Percentiles rank a stretch among this genome's conserved stretches.
These are phyloP conservation scores for Leuciscus idus DNA, from an alignment of 2,113 vertebrate species.

Conservation along the genomic window DNA sequence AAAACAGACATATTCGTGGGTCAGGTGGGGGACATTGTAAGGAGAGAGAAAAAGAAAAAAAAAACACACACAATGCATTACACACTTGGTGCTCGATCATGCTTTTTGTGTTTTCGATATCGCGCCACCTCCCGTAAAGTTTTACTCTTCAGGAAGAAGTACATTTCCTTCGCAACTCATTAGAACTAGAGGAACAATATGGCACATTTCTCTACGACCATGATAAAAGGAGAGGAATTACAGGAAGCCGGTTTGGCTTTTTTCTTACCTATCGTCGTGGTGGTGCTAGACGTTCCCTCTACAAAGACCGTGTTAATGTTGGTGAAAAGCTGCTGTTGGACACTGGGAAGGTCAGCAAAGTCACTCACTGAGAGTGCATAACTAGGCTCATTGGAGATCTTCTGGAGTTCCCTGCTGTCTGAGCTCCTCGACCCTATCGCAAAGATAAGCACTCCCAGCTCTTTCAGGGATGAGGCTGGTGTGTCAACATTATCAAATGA, in stretches of 20 bases:
- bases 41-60: not conserved
- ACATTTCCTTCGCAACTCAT: not conserved
- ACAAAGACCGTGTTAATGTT: not conserved
- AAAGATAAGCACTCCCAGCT: constrained; percentile 72
- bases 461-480: constrained; percentile 44
- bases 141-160: not conserved
- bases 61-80: not conserved
- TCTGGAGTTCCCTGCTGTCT: constrained; percentile 74
- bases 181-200: not conserved
- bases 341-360: constrained; percentile 37
- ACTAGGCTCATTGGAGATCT: constrained; percentile 1
- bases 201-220: not conserved
- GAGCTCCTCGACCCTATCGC: constrained; percentile 77
- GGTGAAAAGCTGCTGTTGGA: constrained; percentile 58
- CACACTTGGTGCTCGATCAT: not conserved
- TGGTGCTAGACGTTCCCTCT: not conserved
- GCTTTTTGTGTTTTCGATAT: not conserved
- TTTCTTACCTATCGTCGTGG: constrained; percentile 37
- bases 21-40: not conserved
- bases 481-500: constrained; percentile 56
- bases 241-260: not conserved
- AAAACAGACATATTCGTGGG: not conserved
- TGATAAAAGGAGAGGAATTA: not conserved
- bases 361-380: constrained; percentile 36
- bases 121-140: not conserved